phyloP scores from a whole-genome alignment of 2,113 vertebrate species.

The Aegypius monachus region DNA sequence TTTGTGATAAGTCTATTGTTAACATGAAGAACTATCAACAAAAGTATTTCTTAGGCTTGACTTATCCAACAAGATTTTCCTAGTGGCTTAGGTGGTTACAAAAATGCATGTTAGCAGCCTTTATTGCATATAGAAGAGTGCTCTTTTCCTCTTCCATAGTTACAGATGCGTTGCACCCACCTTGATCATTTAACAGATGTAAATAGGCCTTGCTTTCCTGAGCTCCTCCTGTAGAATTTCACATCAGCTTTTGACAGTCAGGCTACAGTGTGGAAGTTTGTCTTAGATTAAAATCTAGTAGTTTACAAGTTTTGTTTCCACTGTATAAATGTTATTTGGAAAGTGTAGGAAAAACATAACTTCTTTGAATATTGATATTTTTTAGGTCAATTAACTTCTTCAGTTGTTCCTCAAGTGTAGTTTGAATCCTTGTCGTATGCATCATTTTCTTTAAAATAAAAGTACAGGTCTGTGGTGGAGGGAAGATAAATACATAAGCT shows the following conservation, averaged over 20 bases:
- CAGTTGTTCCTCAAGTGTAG: not conserved
- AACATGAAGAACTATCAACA: not conserved
- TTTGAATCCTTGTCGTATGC: not conserved
- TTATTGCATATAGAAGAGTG: not conserved
- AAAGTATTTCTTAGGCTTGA: constrained; percentile 12
- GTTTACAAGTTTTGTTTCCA: not conserved
- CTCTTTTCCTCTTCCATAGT: not conserved
- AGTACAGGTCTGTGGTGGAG: not conserved
- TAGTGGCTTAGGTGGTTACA: constrained; percentile 3
- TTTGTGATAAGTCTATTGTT: not conserved
- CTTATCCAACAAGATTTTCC: constrained; percentile 9
- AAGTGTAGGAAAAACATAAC: not conserved
- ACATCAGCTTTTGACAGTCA: not conserved
- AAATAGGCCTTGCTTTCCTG: constrained; percentile 27
- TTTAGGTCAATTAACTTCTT: not conserved
- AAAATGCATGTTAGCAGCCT: not conserved
- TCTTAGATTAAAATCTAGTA: not conserved
- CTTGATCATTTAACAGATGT: constrained; percentile 43
- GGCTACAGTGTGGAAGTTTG: not conserved
- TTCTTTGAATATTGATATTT: not conserved
- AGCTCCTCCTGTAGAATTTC: not conserved
- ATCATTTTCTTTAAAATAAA: not conserved
- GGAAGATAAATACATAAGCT: not conserved
- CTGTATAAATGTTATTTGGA: not conserved
- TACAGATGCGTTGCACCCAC: not conserved